Base-by-base conservation (phyloP, 2,797 vertebrate species). In the Bryconaethiops microstoma region DNA sequence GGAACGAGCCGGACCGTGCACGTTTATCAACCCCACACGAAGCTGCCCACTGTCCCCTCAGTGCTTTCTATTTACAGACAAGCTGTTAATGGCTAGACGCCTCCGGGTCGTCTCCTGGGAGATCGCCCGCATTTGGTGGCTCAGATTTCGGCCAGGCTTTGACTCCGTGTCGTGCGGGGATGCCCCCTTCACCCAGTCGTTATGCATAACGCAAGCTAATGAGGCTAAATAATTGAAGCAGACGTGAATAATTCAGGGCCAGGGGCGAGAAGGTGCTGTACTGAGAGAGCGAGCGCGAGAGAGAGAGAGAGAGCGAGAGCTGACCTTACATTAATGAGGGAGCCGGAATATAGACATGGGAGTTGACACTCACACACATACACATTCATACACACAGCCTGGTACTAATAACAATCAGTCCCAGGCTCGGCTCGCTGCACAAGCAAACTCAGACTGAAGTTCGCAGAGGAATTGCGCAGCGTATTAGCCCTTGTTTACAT, bases 161-260 rank as follows among this genome's bases (percentile, higher is more conserved):
- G 7, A 72, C 16, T 35, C 23, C 39, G 65, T 23, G 81, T 80
- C 81, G 80, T 54, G 52, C 63, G 79, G 65, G 78, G 57, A 69
- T 13, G 52, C 25, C 62, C 70, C 77, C 79, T 1, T 40, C 0
- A 79, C 60, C 86, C 86, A 71, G 76, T 74, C 74, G 84, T 83
- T 78, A 74, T 76, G 79, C 88, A 88, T 89, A 89, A 90, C 63
- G 78, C 81, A 83, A 50, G 78, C 83, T 85, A 87, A 89, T 67
- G 60, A 82, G 63, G 69, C 82, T 92, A 76, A 91, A 93, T 92
- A 87, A 93, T 92, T 92, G 79, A 92, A 84, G 0, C 19, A 17
- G 25, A 81, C 84, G 78, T 92, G 83, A 91, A 92, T 92, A 89
- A 92, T 92, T 91, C 85, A 92, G 85, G 75, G 77, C 77, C 77